Percentiles rank a stretch among this genome's conserved stretches.
phyloP scores from a whole-genome alignment of 2,113 vertebrate species.

The Suncus etruscus region DNA sequence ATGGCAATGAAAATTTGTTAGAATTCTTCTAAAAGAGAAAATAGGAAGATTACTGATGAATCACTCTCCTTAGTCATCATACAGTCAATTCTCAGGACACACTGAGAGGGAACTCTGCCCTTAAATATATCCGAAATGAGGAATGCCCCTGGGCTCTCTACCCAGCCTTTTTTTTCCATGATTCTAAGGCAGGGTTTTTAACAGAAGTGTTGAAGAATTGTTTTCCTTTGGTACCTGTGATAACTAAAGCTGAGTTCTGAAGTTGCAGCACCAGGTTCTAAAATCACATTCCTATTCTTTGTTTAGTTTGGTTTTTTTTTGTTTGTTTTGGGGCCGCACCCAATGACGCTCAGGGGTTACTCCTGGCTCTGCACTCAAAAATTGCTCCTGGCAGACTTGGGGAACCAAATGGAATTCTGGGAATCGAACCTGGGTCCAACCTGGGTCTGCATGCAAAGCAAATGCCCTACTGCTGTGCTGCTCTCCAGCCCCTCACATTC shows the following conservation, averaged over 20 bases:
- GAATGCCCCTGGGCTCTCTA: constrained; percentile 30
- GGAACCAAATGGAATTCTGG: no score
- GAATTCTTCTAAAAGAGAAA: constrained; percentile 71
- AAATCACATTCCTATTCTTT: background rate
- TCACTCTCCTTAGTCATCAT: constrained; percentile 72
- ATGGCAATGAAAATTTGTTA: constrained; percentile 56
- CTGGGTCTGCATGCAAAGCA: no score
- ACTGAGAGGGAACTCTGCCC: constrained; percentile 53
- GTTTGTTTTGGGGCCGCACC: no score
- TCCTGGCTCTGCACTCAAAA: no score
- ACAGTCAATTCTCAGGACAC: constrained; percentile 51
- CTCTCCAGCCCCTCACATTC: background rate
- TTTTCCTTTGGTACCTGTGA: background rate
- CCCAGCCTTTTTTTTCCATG: background rate
- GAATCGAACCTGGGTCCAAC: no score
- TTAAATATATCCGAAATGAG: constrained; percentile 69
- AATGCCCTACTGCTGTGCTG: no score
- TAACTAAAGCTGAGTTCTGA: background rate
- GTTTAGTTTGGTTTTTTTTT: no score
- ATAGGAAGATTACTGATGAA: constrained; percentile 66
- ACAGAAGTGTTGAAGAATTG: background rate
- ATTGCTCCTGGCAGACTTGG: no score
- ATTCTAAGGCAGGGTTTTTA: constrained; percentile 2
- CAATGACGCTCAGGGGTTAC: no score
- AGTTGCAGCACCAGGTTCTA: background rate